Conservation (phyloP, 2,113 vertebrate species). For the Percina caprodes region DNA sequence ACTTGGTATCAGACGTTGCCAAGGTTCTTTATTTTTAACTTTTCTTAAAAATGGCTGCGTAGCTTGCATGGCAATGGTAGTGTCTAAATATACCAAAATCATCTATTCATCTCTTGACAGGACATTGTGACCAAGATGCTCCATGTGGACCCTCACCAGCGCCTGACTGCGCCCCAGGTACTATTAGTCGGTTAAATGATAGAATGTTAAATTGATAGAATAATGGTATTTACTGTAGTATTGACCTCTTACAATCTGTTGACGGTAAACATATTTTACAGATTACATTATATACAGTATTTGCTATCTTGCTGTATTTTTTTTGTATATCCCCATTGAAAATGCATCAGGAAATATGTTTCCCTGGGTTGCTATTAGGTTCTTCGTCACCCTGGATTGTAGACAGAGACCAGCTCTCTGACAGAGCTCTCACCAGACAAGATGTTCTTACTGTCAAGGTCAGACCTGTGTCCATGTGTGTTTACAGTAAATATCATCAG, state of each 20-base stretch:
- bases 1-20: slow-evolving; percentile 91
- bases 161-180: slow-evolving; percentile 92
- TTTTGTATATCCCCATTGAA: not conserved
- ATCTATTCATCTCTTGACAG: slow-evolving; percentile 72
- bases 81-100: slow-evolving; percentile 7
- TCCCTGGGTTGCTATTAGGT: slow-evolving; percentile 80
- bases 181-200: too few species aligned
- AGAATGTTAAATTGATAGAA: too few species aligned
- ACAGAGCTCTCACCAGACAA: slow-evolving; percentile 88
- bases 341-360: not conserved
- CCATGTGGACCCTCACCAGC: slow-evolving; percentile 96
- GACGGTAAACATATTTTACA: not conserved
- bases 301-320: not conserved
- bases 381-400: slow-evolving; percentile 93
- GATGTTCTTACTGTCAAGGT: slow-evolving; percentile 95
- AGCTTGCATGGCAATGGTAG: not conserved
- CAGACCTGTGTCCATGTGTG: slow-evolving; percentile 28
- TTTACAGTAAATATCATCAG: not conserved
- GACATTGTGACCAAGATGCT: slow-evolving; percentile 97
- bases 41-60: not conserved
- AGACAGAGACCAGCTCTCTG: slow-evolving; percentile 88
- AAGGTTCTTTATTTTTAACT: slow-evolving; percentile 78
- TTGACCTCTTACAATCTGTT: not conserved
- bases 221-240: not conserved
- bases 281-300: not conserved